A percentile compares a stretch with the other conserved stretches of the same genome.
phyloP scores from a whole-genome alignment of 2,888 invertebrate species.

The Heliconius aoede region DNA sequence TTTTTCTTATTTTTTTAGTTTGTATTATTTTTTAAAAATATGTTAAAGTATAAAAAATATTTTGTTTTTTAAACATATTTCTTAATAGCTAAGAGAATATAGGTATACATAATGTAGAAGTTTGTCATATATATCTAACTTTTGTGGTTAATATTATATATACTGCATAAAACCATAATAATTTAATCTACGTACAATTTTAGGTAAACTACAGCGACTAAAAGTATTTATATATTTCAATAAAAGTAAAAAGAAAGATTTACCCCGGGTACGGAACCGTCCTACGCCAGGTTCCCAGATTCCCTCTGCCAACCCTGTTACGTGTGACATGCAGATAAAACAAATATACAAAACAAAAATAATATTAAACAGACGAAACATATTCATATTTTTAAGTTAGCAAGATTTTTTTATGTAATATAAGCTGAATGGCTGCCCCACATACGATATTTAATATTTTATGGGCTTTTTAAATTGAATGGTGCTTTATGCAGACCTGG shows the following conservation, averaged over 20 bases:
- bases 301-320: too few relatives aligned
- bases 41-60: neutral
- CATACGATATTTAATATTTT: constrained; percentile 48
- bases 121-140: neutral
- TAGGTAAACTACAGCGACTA: too few relatives aligned
- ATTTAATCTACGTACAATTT: too few relatives aligned
- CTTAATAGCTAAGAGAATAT: neutral
- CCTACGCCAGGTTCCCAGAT: too few relatives aligned
- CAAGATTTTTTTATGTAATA: constrained; percentile 48
- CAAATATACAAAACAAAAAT: neutral
- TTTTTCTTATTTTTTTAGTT: constrained; percentile 1
- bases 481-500: constrained; percentile 38
- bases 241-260: too few relatives aligned
- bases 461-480: constrained; percentile 48
- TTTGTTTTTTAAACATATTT: neutral
- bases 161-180: too few relatives aligned
- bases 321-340: too few relatives aligned
- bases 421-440: constrained; percentile 53
- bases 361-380: constrained; percentile 6
- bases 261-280: too few relatives aligned
- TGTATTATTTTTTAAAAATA: neutral
- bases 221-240: too few relatives aligned
- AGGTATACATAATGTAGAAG: neutral
- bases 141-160: too few relatives aligned
- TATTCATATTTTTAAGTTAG: constrained; percentile 21